phyloP scores from a whole-genome alignment of 2,888 invertebrate genomes.

The Tenthredo distinguenda region DNA sequence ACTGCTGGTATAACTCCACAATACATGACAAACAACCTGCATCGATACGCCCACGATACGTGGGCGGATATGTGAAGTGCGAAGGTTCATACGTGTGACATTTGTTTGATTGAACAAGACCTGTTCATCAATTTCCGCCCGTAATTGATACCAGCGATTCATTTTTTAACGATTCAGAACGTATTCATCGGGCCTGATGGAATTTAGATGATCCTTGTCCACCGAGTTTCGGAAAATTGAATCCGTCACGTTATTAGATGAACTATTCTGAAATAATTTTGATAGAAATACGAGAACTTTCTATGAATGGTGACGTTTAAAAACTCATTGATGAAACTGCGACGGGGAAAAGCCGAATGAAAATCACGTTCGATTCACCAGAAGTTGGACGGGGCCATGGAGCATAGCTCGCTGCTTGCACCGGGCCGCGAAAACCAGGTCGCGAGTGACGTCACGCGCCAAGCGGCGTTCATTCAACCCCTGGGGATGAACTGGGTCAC shows the following conservation, averaged over 20 bases:
- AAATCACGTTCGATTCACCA: slow-evolving; percentile 50
- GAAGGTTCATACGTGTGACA: background rate
- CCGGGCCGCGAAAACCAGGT: slow-evolving; percentile 74
- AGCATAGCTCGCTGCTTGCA: slow-evolving; percentile 59
- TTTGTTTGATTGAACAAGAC: background rate
- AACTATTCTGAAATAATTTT: background rate
- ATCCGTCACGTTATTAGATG: background rate
- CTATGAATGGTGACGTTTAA: slow-evolving; percentile 44
- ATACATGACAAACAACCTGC: background rate
- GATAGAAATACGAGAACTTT: background rate
- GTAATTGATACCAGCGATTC: background rate
- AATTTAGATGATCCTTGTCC: background rate
- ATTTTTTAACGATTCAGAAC: background rate
- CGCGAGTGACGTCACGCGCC: slow-evolving; percentile 73
- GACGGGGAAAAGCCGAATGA: slow-evolving; percentile 30
- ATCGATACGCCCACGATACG: slow-evolving; percentile 14
- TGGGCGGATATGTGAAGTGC: background rate
- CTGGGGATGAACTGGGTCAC: slow-evolving; percentile 73
- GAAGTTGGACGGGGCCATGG: background rate
- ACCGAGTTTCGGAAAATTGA: background rate
- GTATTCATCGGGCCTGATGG: background rate
- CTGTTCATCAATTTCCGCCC: background rate
- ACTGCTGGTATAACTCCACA: background rate
- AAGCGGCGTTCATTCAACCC: slow-evolving; percentile 75
- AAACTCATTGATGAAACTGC: slow-evolving; percentile 44